Base-by-base conservation (phyloP, 2,113 vertebrate species). In the Chauna torquata region DNA sequence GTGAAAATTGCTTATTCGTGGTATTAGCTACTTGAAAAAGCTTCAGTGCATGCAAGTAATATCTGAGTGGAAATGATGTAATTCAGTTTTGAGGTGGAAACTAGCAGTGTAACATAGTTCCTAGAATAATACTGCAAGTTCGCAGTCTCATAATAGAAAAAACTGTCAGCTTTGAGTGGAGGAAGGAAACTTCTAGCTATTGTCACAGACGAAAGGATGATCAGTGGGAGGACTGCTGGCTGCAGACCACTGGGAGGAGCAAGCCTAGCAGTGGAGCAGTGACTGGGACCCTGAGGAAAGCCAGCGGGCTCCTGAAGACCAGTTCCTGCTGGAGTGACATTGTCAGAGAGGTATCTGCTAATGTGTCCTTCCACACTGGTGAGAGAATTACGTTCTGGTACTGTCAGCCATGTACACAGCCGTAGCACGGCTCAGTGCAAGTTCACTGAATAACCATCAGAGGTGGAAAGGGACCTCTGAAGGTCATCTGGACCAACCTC, bases 181-280 rank as follows among this genome's bases (percentile, higher is more conserved):
- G 13, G 27, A 91, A 76, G 27, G 32, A n/a, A 23, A 12, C 24
- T 75, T 74, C 36, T 4, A 15, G 38, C 40, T 22, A 12, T 66
- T 82, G 9, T 34, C 6, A 9, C 25, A 55, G 38, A 20, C 27
- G 34, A 45, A n/a, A 71, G 57, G 25, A 52, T 0, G 2, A 16
- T 1, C 0, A 0, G 3, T 12, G n/a, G 30, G 6, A 85, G 58
- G 32, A 20, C 40, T 1, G 0, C 45, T 65, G 54, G 32, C 24
- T 32, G 24, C 36, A 62, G 36, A 8, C 38, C 9, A 8, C 34
- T 3, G 7, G 27, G 42, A 38, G 11, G 22, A 62, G 42, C 0
- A 0, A 81, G 69, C 42, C 47, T 38, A 30, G 12, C 11, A 3
- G 23, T 74, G 24, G 5, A 72, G 50, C 19, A 52, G 27, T 40